A percentile compares a stretch with the other conserved stretches of the same genome.
These are phyloP conservation scores for Spodoptera littoralis DNA, from an alignment of 2,888 invertebrate genomes.

Conservation along the genomic window DNA sequence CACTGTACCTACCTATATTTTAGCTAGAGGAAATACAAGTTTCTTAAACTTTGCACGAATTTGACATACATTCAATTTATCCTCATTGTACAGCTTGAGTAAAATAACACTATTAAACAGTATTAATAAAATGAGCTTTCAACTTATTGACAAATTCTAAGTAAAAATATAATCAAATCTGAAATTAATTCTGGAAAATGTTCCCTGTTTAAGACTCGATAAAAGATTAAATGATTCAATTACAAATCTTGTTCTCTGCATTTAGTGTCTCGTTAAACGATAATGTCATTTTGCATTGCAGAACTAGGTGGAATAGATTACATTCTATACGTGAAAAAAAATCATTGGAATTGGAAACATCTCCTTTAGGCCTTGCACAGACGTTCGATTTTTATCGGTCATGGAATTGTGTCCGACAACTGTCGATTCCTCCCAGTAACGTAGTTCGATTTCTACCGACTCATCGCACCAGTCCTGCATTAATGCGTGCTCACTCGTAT, in stretches of 20 bases:
- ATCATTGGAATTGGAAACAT: conserved; percentile 53
- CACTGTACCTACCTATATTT: no score
- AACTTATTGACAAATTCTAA: conserved; percentile 1
- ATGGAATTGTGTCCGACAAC: conserved; percentile 17
- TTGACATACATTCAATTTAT: no score
- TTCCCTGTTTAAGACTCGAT: conserved; percentile 24
- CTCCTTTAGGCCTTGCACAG: conserved; percentile 21
- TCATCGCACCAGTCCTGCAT: conserved; percentile 40
- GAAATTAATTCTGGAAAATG: conserved; percentile 30
- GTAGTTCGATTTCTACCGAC: conserved; percentile 24
- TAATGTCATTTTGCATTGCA: conserved; percentile 49
- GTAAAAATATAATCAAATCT: conserved; percentile 23
- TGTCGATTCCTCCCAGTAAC: conserved; percentile 12
- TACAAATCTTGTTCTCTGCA: conserved; percentile 39
- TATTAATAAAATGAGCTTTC: not conserved
- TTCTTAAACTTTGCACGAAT: no score
- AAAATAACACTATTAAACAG: not conserved
- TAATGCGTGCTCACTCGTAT: conserved; percentile 36
- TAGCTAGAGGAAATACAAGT: no score
- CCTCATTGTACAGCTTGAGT: not conserved
- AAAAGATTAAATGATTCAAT: conserved; percentile 47
- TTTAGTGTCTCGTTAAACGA: conserved; percentile 53
- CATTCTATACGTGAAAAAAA: conserved; percentile 49
- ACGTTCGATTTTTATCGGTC: conserved; percentile 14
- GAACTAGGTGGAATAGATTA: conserved; percentile 51